Base-by-base conservation (phyloP, 2,113 vertebrate species). In the Illadopsis cleaveri region DNA sequence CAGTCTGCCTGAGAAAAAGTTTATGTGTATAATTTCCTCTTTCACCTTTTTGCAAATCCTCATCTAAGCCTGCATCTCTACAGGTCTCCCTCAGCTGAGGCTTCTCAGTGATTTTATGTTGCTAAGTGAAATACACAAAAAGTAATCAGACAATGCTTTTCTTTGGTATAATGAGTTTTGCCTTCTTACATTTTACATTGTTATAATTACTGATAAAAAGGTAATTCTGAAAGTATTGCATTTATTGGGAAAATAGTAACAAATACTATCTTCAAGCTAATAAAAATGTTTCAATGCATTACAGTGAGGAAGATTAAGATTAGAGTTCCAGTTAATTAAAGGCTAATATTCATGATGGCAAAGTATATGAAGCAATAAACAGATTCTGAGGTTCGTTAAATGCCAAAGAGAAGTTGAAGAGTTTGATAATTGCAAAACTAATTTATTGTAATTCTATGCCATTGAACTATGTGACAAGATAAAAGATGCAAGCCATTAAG, bases 321-420 rank as follows among this genome's bases (percentile, higher is more conserved):
- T 86, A 94, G 61, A 85, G 70, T 86, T 86, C 77, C 71, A 90
- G 69, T 73, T 92, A 89, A 61, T 86, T 83, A 73, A 93, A 92
- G 68, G 45, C 58, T 91, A 82, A 71, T 76, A 91, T 76, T 95
- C 70, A 62, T 80, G 57, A 94, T 58, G 47, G 65, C 51, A 57
- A 61, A 71, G 33, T 54, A 82, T 87, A 93, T 76, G 69, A 93
- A 97, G 80, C 68, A 94, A 96, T 89, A 94, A 96, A 86, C 76
- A 84, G 37, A 48, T 94, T 66, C 69, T 66, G 68, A 86, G 82
- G 44, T 86, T 83, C 4, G 10, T 65, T 82, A 90, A 94, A 94
- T 93, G 53, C 69, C 70, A 70, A 89, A 83, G 70, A 73, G 86
- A 78, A 94, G 68, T 19, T 75, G 51, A 94, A 73, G 48, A 91